Base-by-base conservation (phyloP, 2,797 vertebrate genomes). In the Pseudotriccus pelzelni region DNA sequence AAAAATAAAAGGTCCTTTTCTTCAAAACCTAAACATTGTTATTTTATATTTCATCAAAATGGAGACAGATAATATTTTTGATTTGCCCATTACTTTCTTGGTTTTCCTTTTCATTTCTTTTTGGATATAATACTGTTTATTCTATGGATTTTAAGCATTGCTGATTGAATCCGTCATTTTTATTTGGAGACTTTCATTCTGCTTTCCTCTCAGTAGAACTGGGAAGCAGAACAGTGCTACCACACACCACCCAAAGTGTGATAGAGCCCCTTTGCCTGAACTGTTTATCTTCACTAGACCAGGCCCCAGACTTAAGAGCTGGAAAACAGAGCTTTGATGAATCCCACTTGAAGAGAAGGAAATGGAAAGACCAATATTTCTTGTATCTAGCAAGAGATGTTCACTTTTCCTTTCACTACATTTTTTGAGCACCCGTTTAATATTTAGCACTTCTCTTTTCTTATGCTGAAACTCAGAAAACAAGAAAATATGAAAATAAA, bases 271-370 rank as follows among this genome's bases (percentile, higher is more conserved):
- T 73, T 56, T 41, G 5, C 21, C 58, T 46, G 16, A 32, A 6
- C 12, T 10, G 0, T 70, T 62, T 86, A 3, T 12, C 8, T 63
- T 11, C 0, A 3, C 10, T 62, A 34, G 22, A 62, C 18, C 4
- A 77, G 25, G 2, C 1, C 1, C 3, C 5, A 49, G 10, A 36
- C 7, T 41, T 34, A 25, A 3, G 4, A 52, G 5, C 6, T 39
- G 9, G 12, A 78, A 89, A 70, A 36, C 7, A 74, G 14, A 52
- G 4, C 4, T 70, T 7, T 47, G 67, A 14, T 25, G 11, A 60
- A 43, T 39, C 22, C 1, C 4, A 21, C 5, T 49, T 69, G 14
- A 13, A 52, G 3, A 72, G 23, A 47, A 72, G 27, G 36, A 72
- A 84, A 86, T 2, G 19, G 30, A 78, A 94, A 82, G 10, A 17